Conservation (phyloP, 2,113 vertebrate species). For the Galeopterus variegatus region DNA sequence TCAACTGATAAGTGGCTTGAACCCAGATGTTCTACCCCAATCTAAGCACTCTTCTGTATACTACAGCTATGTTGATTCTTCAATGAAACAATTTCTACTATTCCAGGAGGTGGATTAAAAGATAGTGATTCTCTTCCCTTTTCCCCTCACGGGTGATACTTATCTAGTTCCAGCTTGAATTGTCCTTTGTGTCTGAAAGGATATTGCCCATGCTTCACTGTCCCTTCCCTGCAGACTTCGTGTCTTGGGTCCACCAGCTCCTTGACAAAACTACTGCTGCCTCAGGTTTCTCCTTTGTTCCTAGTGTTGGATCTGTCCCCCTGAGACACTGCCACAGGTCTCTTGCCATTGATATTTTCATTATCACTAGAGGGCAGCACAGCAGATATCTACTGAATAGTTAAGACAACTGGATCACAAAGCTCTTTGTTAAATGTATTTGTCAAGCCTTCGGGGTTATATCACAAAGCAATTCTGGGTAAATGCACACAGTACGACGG, state of each 20-base stretch:
- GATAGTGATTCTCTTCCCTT: background rate
- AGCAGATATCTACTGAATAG: background rate
- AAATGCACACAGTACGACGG: background rate
- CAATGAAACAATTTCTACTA: background rate
- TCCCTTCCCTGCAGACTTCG: background rate
- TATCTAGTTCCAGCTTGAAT: background rate
- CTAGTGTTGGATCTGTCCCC: background rate
- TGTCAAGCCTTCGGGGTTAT: background rate
- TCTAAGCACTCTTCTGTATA: background rate
- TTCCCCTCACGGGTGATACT: background rate
- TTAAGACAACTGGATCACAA: background rate
- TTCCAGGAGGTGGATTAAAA: background rate
- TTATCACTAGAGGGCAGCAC: background rate
- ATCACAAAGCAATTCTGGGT: background rate
- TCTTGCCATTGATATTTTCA: background rate
- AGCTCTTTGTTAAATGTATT: background rate
- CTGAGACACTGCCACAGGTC: background rate
- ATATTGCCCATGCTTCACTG: background rate
- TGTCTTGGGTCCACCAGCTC: background rate
- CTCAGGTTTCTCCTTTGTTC: background rate
- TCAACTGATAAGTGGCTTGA: background rate
- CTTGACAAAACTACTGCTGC: background rate
- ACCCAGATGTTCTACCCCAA: background rate
- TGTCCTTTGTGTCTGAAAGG: background rate
- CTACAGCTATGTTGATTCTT: background rate